A percentile compares a stretch with the other conserved stretches of the same genome.
phyloP scores from a whole-genome alignment of 2,888 invertebrate species.

The Aphidoletes aphidimyza region DNA sequence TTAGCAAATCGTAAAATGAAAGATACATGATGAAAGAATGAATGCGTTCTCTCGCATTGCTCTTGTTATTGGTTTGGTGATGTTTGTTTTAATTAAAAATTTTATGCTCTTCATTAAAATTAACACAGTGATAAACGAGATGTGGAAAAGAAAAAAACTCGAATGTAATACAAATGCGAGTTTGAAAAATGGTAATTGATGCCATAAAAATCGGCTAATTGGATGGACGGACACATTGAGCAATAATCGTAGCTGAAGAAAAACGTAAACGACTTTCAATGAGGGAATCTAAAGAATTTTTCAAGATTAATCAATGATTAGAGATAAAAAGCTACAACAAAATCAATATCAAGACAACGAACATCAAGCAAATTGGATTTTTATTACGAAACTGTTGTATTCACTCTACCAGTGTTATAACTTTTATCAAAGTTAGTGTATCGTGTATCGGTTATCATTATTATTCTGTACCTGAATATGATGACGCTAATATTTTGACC shows the following conservation, averaged over 20 bases:
- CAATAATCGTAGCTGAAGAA: slow-evolving; percentile 5
- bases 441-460: too few species aligned
- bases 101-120: slow-evolving; percentile 34
- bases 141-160: neutral
- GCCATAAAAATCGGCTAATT: slow-evolving; percentile 52
- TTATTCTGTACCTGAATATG: too few species aligned
- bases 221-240: slow-evolving; percentile 47
- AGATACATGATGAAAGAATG: neutral
- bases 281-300: neutral
- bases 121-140: slow-evolving; percentile 32
- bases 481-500: too few species aligned
- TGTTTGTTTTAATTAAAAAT: slow-evolving; percentile 6
- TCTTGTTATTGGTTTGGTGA: neutral
- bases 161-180: too few species aligned
- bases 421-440: too few species aligned
- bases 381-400: too few species aligned
- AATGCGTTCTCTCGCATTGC: neutral
- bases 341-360: too few species aligned
- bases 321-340: too few species aligned
- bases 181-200: slow-evolving; percentile 24
- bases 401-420: too few species aligned
- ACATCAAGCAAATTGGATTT: too few species aligned
- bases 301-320: too few species aligned
- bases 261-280: neutral
- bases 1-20: slow-evolving; percentile 20